Base-by-base conservation (phyloP, 2,888 invertebrate species). In the Oscheius sp. region DNA sequence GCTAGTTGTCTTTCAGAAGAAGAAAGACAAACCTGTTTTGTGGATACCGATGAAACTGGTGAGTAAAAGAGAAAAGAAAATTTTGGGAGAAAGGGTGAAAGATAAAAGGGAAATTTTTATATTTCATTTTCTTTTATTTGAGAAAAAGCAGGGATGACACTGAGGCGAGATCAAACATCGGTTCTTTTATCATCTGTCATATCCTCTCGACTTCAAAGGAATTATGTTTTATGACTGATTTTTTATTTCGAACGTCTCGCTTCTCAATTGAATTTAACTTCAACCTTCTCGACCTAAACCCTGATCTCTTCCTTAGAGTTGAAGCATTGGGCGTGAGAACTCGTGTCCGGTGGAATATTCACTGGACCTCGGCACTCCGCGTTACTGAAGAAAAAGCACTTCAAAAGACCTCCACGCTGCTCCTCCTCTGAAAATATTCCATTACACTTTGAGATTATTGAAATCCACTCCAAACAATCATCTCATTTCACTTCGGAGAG, bases 1-100 rank as follows among this genome's bases (percentile, higher is more conserved):
- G 74, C 79, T 8, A 73, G 74, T 50, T 81, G 81, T 68, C 61
- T 81, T 58, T 71, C 73, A 6, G 55, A 77, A 55, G 81, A 81
- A 64, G 76, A 78, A 42, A 78, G 79, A 50, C 73, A 79, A 45
- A 63, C 69, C 45, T 81, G 81, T 57, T 74, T 75, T 67, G 75
- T 78, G 52, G 79, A 79, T 46, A 72, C 78, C 3, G 78, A 78
- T 69, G 71, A 70, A 63, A 65, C 74, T 15, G 70, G 74, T 74
- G 48, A 12, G 65, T n/a, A 4, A 8, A 17, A 4, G 17, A 15
- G 20, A 50, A 4, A 50, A 23, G 10, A 17, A 20, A 50, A 23
- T 15, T 25, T 50, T 50, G 17, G 50, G 20, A 50, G 31, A n/a
- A 10, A 1, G n/a, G n/a, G n/a, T n/a, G n/a, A n/a, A n/a, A n/a